Conservation (phyloP, 1,140 invertebrate genomes). For the Zaprionus taronus region DNA sequence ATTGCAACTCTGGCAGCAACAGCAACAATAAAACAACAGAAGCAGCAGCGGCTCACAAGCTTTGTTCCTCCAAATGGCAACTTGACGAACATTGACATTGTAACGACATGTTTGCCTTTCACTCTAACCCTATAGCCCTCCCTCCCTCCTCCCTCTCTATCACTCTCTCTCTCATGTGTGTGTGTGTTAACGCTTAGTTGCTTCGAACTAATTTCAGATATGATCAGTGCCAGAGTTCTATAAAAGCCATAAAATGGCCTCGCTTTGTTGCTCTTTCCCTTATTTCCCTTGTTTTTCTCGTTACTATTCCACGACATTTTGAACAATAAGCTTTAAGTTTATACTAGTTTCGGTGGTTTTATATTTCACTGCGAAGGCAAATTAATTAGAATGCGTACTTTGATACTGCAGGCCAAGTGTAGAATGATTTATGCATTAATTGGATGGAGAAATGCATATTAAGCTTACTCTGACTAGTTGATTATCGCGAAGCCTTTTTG, state of each 20-base stretch:
- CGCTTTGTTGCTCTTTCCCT: background rate
- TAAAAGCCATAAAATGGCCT: slow-evolving; percentile 13
- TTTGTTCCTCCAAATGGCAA: slow-evolving; percentile 19
- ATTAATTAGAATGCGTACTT: background rate
- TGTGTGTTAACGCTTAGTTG: background rate
- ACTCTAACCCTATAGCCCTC: background rate
- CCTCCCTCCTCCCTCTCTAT: background rate
- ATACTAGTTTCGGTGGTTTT: background rate
- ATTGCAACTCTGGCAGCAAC: background rate
- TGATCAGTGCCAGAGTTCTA: slow-evolving; percentile 36
- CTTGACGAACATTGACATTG: slow-evolving; percentile 20
- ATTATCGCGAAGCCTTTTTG: background rate
- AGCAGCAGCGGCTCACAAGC: slow-evolving; percentile 6
- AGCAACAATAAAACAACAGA: slow-evolving; percentile 1
- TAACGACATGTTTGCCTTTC: slow-evolving; percentile 9
- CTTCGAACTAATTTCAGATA: slow-evolving; percentile 54
- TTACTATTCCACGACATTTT: too few species aligned
- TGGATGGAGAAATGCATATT: background rate
- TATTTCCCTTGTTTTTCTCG: background rate
- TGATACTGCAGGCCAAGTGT: background rate
- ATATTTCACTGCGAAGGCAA: background rate
- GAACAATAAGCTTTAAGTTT: background rate
- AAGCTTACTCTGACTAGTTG: background rate
- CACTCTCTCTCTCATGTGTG: background rate
- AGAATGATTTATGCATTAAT: background rate